Conservation (phyloP, 1,140 invertebrate genomes). For the Bombyx mandarina region DNA sequence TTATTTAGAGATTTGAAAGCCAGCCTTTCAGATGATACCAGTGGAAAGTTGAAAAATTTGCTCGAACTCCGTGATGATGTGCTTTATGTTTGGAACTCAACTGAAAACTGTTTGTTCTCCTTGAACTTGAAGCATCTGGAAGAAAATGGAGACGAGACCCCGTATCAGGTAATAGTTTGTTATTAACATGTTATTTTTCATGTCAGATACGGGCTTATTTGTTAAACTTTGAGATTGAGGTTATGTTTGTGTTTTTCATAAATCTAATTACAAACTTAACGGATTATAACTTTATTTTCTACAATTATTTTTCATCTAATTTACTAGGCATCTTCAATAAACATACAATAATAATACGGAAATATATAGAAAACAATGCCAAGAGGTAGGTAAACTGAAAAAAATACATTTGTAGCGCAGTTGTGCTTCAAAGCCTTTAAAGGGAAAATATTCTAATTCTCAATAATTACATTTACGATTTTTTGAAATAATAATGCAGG, state of each 20-base stretch:
- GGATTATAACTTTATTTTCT: too few relatives aligned
- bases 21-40: conserved; percentile 63
- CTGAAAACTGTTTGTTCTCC: conserved; percentile 74
- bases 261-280: too few relatives aligned
- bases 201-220: conserved; percentile 3
- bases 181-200: conserved; percentile 1
- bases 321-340: too few relatives aligned
- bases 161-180: conserved; percentile 72
- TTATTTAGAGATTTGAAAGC: conserved; percentile 73
- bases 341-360: too few relatives aligned
- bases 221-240: conserved; percentile 15
- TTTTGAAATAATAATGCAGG: too few relatives aligned
- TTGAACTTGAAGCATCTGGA: conserved; percentile 73
- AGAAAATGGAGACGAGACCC: conserved; percentile 62
- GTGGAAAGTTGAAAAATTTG: conserved; percentile 74
- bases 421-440: too few relatives aligned
- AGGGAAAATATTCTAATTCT: too few relatives aligned
- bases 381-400: too few relatives aligned
- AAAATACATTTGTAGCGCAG: too few relatives aligned
- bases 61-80: conserved; percentile 75
- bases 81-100: conserved; percentile 75
- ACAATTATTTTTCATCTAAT: too few relatives aligned
- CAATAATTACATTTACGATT: too few relatives aligned
- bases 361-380: too few relatives aligned
- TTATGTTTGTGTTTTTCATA: conserved; percentile 14